Evolutionary conservation across 2,797 vertebrate genomes (phyloP).

Genomic region (Hyperoplus lanceolatus): DNA sequence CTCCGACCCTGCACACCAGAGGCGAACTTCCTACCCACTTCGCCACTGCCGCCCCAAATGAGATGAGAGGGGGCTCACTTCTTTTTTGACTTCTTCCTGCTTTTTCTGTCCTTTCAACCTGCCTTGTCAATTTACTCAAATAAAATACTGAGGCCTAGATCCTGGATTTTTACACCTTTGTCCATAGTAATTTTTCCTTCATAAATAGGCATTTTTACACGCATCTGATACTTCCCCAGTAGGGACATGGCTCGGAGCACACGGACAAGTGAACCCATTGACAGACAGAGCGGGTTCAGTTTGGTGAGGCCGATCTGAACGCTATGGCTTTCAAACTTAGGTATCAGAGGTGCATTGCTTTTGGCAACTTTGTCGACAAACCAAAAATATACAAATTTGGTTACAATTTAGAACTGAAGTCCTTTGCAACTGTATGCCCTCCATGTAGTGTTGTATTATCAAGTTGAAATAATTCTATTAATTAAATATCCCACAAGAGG

Average conservation of each 20-base stretch:
- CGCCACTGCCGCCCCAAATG: too few species aligned
- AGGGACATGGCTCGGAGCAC: conserved; percentile 35
- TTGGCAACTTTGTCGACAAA: not conserved
- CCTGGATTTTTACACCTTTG: too few species aligned
- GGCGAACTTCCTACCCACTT: too few species aligned
- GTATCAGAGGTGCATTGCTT: not conserved
- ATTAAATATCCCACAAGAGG: not conserved
- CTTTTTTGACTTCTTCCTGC: too few species aligned
- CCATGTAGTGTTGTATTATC: not conserved
- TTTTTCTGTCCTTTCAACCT: too few species aligned
- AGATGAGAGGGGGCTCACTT: too few species aligned
- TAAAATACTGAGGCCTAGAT: too few species aligned
- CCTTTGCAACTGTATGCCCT: not conserved
- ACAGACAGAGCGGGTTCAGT: conserved; percentile 37
- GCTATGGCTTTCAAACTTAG: conserved; percentile 10
- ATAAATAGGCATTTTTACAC: too few species aligned
- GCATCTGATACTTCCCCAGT: conserved; percentile 58
- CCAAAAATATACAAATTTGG: conserved; percentile 2
- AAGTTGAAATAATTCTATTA: not conserved
- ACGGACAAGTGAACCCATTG: conserved; percentile 13
- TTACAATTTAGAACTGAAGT: conserved; percentile 6
- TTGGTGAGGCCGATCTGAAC: conserved; percentile 16
- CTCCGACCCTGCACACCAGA: too few species aligned
- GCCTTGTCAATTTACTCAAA: too few species aligned
- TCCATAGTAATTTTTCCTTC: too few species aligned